A percentile compares a stretch with the other conserved stretches of the same genome.
These are phyloP conservation scores for Pterocles orientalis DNA, from an alignment of 2,113 vertebrate genomes.

Conservation along the genomic window DNA sequence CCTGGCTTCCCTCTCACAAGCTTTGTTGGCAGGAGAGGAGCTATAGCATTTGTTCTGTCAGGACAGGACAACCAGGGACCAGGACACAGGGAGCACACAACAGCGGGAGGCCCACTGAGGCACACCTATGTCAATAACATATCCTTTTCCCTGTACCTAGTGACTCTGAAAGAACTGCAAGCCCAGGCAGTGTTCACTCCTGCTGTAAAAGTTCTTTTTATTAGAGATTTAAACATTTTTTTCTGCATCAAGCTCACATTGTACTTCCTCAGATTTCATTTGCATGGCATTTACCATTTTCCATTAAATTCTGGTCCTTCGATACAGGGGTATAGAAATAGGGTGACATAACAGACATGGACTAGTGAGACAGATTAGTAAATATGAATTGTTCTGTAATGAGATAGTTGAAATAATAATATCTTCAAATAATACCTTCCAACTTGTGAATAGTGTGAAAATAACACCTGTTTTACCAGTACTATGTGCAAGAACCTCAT, in stretches of 20 bases:
- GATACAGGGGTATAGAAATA: background rate
- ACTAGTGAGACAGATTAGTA: background rate
- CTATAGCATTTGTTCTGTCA: background rate
- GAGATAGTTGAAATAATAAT: background rate
- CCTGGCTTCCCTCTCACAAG: background rate
- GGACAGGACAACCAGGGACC: background rate
- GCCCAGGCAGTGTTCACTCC: background rate
- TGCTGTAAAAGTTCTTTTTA: background rate
- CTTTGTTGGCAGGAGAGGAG: background rate
- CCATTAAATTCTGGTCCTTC: background rate
- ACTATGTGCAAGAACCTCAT: background rate
- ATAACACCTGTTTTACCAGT: background rate
- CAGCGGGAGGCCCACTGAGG: background rate
- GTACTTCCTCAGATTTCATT: background rate
- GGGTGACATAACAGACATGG: background rate
- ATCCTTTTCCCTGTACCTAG: background rate
- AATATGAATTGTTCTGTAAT: background rate
- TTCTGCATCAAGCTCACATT: background rate
- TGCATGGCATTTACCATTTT: background rate
- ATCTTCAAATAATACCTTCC: background rate
- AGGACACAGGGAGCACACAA: background rate
- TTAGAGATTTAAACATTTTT: background rate
- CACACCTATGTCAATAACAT: background rate
- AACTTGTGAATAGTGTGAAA: background rate
- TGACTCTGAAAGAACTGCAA: background rate